Conservation (phyloP, 2,797 vertebrate species). For the Xyrichtys novacula region DNA sequence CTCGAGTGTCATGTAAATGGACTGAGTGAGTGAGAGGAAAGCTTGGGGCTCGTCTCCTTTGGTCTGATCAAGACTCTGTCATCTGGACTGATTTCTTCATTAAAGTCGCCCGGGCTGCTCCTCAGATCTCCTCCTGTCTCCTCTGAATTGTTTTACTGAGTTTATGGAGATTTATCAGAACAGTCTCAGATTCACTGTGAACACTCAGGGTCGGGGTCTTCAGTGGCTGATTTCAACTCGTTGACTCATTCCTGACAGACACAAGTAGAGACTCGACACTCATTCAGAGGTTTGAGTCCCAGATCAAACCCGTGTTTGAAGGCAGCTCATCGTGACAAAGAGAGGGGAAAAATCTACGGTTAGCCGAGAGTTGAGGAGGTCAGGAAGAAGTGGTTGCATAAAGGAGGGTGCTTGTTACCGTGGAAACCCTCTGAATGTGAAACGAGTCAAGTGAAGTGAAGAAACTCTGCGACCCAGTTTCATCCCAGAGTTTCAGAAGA, state of each 20-base stretch:
- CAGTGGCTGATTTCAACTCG: too few relatives aligned
- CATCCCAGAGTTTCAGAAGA: slow-evolving; percentile 21
- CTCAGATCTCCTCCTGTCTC: too few relatives aligned
- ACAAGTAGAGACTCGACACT: background rate
- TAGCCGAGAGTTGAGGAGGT: slow-evolving; percentile 7
- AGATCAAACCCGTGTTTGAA: background rate
- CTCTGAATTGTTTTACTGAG: too few relatives aligned
- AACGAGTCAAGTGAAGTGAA: slow-evolving; percentile 13
- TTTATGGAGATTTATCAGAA: too few relatives aligned
- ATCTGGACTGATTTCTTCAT: too few relatives aligned
- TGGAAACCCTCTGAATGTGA: slow-evolving; percentile 45
- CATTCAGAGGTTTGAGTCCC: background rate
- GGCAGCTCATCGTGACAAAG: background rate
- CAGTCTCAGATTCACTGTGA: too few relatives aligned
- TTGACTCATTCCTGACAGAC: background rate
- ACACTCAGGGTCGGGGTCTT: too few relatives aligned
- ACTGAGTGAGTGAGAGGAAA: too few relatives aligned
- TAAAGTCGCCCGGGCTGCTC: too few relatives aligned
- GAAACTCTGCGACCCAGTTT: slow-evolving; percentile 60
- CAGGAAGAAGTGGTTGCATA: slow-evolving; percentile 12
- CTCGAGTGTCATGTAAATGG: too few relatives aligned
- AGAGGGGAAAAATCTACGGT: background rate
- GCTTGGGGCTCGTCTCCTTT: too few relatives aligned
- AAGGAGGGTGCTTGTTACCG: slow-evolving; percentile 28
- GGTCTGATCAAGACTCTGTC: too few relatives aligned